Base-by-base conservation (phyloP, 2,888 invertebrate genomes). In the Petrophora chlorosata region DNA sequence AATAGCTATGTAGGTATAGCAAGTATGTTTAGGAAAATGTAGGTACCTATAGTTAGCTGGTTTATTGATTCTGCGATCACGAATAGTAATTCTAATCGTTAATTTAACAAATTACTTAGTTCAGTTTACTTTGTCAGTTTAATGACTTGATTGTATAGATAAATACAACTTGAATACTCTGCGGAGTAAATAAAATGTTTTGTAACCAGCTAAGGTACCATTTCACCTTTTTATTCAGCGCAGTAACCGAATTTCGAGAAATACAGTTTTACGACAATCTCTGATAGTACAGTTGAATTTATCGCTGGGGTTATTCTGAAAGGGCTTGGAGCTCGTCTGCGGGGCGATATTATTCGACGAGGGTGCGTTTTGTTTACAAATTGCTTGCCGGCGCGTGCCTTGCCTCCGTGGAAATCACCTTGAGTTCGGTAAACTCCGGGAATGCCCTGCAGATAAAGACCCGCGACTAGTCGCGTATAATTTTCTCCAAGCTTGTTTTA, bases 301-400 rank as follows among this genome's bases (percentile, higher is more conserved):
- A 85, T 83, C 68, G 74, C 67, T 63, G 55, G 68, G 72, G 73
- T 72, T 65, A 66, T 67, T 66, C 73, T 73, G 73, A 77, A 82
- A 75, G 73, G 76, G 76, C 74, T 71, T 61, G 67, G 71, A 67
- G 72, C 73, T 76, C 64, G 71, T 63, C 61, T 69, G 65, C 67
- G 61, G 73, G 67, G 70, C 72, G 70, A 78, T 83, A 80, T 84
- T 79, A 81, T 84, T 82, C 76, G 74, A 73, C 61, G 65, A 73
- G 79, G 82, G 77, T 83, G 76, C 79, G 85, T 82, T 86, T 88
- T 87, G 87, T 86, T 81, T 87, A 85, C 86, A 87, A 89, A 88
- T 88, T 85, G 84, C 74, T 76, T 68, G 71, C 67, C 67, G 76
- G 82, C 72, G 82, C 81, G 82, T 82, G 85, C 78, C 74, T 67